Evolutionary conservation across 2,797 vertebrate species (phyloP).

Genomic region (Falco novaeseelandiae): DNA sequence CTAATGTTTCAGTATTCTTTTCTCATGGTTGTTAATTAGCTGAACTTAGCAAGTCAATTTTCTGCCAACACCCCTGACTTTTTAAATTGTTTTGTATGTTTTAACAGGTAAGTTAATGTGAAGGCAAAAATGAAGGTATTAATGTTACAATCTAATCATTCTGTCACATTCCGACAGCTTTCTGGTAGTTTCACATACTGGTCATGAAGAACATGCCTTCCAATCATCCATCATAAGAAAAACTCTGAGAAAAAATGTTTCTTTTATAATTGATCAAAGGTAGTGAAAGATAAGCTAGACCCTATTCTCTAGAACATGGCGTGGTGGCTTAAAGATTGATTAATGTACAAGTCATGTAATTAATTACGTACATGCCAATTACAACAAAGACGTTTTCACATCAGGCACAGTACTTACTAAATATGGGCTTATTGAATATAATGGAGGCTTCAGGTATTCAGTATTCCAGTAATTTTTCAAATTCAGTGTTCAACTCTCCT

Average conservation of each 20-base stretch:
- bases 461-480: neutral
- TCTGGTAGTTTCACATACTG: neutral
- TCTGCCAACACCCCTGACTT: neutral
- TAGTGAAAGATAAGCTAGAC: neutral
- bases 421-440: neutral
- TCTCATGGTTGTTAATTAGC: neutral
- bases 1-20: neutral
- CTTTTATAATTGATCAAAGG: neutral
- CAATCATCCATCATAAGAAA: neutral
- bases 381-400: neutral
- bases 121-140: neutral
- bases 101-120: neutral
- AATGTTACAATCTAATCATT: neutral
- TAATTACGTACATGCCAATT: neutral
- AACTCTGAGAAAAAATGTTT: neutral
- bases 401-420: neutral
- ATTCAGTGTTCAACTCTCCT: neutral
- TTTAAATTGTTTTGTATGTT: neutral
- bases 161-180: neutral
- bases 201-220: neutral
- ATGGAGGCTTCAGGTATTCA: neutral
- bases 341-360: neutral
- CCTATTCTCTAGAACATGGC: neutral
- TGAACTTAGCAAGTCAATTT: neutral
- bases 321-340: neutral